Base-by-base conservation (phyloP, 2,113 vertebrate species). In the Grus americana region DNA sequence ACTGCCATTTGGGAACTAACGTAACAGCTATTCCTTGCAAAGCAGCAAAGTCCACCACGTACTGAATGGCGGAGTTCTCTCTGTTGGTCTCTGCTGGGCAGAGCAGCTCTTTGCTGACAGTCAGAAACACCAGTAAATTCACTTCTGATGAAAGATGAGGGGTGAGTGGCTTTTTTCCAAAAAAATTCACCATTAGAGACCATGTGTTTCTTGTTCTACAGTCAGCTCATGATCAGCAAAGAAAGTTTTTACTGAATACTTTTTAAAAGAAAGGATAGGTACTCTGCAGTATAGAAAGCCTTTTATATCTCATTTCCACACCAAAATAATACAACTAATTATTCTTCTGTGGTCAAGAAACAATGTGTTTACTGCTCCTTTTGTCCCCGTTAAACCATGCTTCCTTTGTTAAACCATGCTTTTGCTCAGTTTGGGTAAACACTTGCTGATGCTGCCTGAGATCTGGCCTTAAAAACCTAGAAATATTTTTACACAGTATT, bases 381-480 rank as follows among this genome's bases (percentile, higher is more conserved):
- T 49, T 83, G 34, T 17, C 55, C 73, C 40, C 12, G 12, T 50
- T 44, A 57, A 74, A 66, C 17, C n/a, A 24, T 1, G 22, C n/a
- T 30, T 27, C 57, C 62, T 54, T 87, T 59, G 21, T 58, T 59
- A 72, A 83, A 38, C 36, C 17, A 10, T 32, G 16, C 0, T 93
- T 57, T 80, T 24, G 16, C 15, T 55, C 42, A 36, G 14, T 61
- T 62, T 54, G 19, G 7, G 40, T 32, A 67, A 91, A 76, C 62
- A 27, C 15, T 42, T 58, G 11, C 22, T 40, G 7, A 23, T 3
- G 5, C 22, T 21, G 20, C 30, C 57, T 32, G 18, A 71, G 10
- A 40, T 17, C 22, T 7, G 7, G 21, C 44, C 46, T n/a, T 40
- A 55, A 68, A 88, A 47, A 78, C 0, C 1, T 10, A 3, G 0